Conservation (phyloP, 2,113 vertebrate genomes). For the Sula dactylatra region DNA sequence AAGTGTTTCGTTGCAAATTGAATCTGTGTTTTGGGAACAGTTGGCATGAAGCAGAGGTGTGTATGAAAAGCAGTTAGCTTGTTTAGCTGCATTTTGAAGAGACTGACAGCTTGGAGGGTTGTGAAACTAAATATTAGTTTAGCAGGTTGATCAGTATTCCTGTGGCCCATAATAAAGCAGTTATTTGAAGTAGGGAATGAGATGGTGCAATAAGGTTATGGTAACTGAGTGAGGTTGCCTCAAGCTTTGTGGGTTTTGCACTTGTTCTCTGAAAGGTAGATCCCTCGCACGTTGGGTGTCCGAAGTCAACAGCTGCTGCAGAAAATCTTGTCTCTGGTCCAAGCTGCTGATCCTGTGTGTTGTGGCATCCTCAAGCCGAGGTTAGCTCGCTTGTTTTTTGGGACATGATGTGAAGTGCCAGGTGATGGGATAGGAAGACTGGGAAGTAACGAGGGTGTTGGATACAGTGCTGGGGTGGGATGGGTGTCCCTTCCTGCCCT, state of each 20-base stretch:
- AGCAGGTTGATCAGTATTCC: neutral
- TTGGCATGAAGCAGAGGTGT: neutral
- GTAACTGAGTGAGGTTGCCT: neutral
- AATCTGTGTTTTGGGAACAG: neutral
- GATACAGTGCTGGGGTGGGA: neutral
- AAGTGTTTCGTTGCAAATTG: neutral
- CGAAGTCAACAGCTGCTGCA: neutral
- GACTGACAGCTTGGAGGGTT: neutral
- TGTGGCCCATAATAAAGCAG: neutral
- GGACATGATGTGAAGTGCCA: neutral
- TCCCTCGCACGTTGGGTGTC: accelerated
- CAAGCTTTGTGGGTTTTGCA: accelerated
- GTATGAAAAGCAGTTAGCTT: neutral
- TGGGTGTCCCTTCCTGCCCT: too few species aligned
- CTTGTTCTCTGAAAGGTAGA: neutral
- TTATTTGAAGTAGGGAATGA: neutral
- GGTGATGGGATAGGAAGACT: neutral
- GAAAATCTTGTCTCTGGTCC: neutral
- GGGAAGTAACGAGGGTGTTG: neutral
- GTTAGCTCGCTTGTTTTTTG: neutral
- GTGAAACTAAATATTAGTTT: neutral
- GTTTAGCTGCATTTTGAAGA: neutral
- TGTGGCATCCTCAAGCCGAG: neutral
- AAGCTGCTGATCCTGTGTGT: neutral
- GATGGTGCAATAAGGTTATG: neutral